Evolutionary conservation across 1,140 invertebrate genomes (phyloP).

Genomic region (Pogonomyrmex californicus): DNA sequence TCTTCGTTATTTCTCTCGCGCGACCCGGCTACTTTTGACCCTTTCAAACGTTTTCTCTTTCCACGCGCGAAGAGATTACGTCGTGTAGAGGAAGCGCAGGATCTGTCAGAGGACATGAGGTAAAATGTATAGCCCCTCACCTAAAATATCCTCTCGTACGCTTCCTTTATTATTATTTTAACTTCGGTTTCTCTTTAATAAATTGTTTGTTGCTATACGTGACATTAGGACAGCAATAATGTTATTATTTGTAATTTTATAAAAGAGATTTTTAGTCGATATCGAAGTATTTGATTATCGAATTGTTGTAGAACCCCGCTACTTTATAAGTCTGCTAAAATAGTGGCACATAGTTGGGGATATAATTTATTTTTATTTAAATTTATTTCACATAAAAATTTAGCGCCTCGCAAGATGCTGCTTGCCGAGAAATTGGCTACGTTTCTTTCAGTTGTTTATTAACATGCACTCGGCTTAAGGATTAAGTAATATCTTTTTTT

Average conservation of each 20-base stretch:
- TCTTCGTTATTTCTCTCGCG: not conserved
- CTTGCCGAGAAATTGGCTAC: too few species aligned
- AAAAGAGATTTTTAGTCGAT: too few species aligned
- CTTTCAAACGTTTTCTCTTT: constrained; percentile 29
- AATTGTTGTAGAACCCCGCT: too few species aligned
- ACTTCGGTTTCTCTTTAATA: not conserved
- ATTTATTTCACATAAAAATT: too few species aligned
- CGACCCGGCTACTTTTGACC: not conserved
- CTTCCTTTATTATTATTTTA: constrained; percentile 26
- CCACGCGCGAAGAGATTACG: constrained; percentile 32
- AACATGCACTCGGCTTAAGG: too few species aligned
- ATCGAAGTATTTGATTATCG: too few species aligned
- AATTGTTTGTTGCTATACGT: not conserved
- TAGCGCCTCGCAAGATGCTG: too few species aligned
- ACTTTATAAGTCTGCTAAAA: too few species aligned
- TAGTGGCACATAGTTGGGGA: too few species aligned
- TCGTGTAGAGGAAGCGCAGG: constrained; percentile 25
- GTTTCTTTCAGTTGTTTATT: too few species aligned
- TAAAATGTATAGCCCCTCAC: constrained; percentile 28
- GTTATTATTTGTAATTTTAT: not conserved
- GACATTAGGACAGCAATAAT: not conserved
- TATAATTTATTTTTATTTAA: too few species aligned
- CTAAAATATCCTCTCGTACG: not conserved
- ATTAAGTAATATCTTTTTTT: too few species aligned
- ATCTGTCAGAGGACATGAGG: constrained; percentile 37